Evolutionary conservation across 2,113 vertebrate genomes (phyloP).

Genomic region (Dermatemys mawii): DNA sequence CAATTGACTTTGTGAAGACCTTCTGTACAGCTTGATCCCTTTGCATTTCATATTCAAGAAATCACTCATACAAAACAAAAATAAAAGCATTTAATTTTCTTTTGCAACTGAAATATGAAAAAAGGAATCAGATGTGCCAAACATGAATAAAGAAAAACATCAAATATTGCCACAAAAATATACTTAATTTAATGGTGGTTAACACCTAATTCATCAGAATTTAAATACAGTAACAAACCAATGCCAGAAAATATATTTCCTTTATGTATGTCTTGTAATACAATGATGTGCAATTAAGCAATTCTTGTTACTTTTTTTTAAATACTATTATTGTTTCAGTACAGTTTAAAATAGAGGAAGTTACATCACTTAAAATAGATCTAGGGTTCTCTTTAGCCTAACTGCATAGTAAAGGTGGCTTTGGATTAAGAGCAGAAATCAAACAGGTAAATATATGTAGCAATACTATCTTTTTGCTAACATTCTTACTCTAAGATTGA

Average conservation of each 20-base stretch:
- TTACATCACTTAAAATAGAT: not conserved
- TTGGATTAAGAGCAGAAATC: not conserved
- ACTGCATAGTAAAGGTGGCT: fast-evolving
- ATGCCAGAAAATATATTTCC: not conserved
- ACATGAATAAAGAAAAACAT: not conserved
- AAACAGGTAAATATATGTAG: fast-evolving
- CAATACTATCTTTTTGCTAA: fast-evolving
- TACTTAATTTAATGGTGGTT: not conserved
- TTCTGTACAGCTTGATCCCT: not conserved
- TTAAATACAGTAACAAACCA: not conserved
- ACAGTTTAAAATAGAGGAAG: not conserved
- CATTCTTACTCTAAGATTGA: fast-evolving
- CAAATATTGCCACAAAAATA: not conserved
- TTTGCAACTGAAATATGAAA: not conserved
- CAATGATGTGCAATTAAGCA: fast-evolving
- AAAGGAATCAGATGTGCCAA: not conserved
- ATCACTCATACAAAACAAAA: not conserved
- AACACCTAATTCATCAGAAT: not conserved
- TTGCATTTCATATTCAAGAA: not conserved
- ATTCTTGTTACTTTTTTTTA: not conserved
- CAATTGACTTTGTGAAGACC: not conserved
- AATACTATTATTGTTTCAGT: not conserved
- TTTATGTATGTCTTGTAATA: not conserved
- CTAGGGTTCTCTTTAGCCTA: not conserved
- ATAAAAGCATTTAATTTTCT: not conserved